A percentile compares a stretch with the other conserved stretches of the same genome.
Conservation (phyloP, 2,888 invertebrate species). For the Sinhomidia bicolor region DNA sequence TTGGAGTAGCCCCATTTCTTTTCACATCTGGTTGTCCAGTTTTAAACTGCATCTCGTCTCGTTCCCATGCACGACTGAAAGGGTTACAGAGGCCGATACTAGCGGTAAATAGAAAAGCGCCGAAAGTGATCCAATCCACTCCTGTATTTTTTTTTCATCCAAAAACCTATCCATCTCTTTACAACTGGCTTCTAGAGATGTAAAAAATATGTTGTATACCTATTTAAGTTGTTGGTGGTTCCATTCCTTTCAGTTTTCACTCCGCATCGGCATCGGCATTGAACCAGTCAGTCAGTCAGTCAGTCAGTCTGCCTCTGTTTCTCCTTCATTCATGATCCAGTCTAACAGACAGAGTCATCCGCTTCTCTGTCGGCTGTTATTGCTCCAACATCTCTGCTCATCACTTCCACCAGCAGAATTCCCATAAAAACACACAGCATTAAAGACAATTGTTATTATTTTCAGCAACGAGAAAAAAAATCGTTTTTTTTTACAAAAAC, state of each 20-base stretch:
- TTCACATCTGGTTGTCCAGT: not conserved
- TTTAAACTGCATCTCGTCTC: too few species aligned
- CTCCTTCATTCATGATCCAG: slow-evolving; percentile 8
- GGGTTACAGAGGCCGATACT: not conserved
- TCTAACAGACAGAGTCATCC: not conserved
- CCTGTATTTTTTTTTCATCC: not conserved
- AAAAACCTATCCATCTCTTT: not conserved
- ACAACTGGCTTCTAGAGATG: too few species aligned
- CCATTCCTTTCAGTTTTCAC: not conserved
- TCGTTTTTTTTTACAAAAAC: too few species aligned
- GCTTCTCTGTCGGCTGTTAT: not conserved
- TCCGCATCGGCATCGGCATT: not conserved
- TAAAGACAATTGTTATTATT: too few species aligned
- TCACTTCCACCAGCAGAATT: not conserved
- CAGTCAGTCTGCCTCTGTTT: not conserved
- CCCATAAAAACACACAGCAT: not conserved
- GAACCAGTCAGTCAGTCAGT: not conserved
- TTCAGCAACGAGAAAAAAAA: too few species aligned
- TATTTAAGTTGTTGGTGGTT: not conserved
- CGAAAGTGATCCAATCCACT: not conserved
- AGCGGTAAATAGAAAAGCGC: slow-evolving; percentile 61
- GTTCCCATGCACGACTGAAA: too few species aligned
- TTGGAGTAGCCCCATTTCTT: not conserved
- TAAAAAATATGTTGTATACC: too few species aligned
- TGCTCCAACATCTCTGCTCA: not conserved